Base-by-base conservation (phyloP, 2,797 vertebrate genomes). In the Loris lydekkerianus region DNA sequence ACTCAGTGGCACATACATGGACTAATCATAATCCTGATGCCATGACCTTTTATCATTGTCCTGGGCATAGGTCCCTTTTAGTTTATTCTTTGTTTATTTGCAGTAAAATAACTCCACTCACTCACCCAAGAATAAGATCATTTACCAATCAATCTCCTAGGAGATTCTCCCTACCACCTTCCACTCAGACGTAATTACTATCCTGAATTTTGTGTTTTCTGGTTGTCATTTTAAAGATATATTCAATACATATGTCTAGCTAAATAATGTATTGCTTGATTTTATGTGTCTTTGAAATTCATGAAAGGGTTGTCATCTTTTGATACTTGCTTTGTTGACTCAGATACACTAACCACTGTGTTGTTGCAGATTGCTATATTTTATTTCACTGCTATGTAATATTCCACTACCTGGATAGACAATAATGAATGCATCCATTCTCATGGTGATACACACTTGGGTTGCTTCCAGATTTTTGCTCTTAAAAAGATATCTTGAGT, bases 211-310 rank as follows among this genome's bases (percentile, higher is more conserved):
- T 72, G 7, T 4, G 7, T 63, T 61, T 86, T 21, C 56, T 58
- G 18, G 17, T 58, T 58, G 17, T 58, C 18, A 18, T 20, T 58
- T 58, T 58, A 73, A 73, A 73, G 40, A 10, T 21, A 4, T 3
- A 27, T 78, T 85, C 43, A 61, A 67, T 87, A 40, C 27, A 37
- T 63, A 61, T 14, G 13, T 65, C 84, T 63, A 29, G 27, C 40
- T 80, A 56, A 92, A 43, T 67, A n/a, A 78, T 23, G 10, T 9
- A 58, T 15, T 85, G 18, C 40, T 82, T 40, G 49, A 25, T 82
- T 92, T 89, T 77, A 43, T 20, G 27, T 86, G 18, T 18, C 60
- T 80, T 70, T 53, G 29, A 86, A 82, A 90, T 85, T 95, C 34
- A 49, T 46, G 34, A 60, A 60, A 93, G 69, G 29, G 77, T 31